Evolutionary conservation across 1,140 invertebrate genomes (phyloP), one percentile per base, ranked within the genome.

Genomic region (Heliconius hermathena): DNA sequence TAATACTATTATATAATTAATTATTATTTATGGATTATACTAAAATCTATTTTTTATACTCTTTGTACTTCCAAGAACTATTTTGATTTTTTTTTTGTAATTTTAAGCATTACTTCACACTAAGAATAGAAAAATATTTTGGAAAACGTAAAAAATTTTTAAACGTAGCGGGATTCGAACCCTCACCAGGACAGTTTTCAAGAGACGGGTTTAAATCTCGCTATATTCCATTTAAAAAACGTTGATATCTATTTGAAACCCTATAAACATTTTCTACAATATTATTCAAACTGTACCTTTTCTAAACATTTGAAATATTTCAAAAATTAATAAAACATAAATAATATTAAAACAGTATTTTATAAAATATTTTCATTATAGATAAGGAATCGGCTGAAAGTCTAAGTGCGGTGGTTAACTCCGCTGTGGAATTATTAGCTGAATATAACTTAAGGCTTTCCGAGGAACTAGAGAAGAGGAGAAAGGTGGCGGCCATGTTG

Each of bases 371-470:
- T 66, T n/a, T 46, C 72, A 38, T 95, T 95, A 38, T 95, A 96
- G 98, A 98, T 92, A 96, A 96, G 89, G 95, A 96, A 84, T 95
- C 96, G 36, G 97, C 97, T 1, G 95, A 97, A 85, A 96, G 96
- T 85, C 93, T 98, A 36, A 96, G 96, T 81, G 91, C 95, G 0
- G 84, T 93, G 38, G 98, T 99, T 0, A 97, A 98, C 84, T 98
- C 98, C 81, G 98, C 99, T 1, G 97, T 98, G 70, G 95, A 96
- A 73, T 90, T 99, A 46, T 93, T 99, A 33, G 97, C 97, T 18
- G 97, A 98, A 70, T 99, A 99, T 88, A 99, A 99, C 91, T 95
- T 96, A 73, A 95, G 98, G 82, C 94, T 99, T 9, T 95, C 97
- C 29, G 96, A 96, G 26, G 99, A 99, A 94, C 96, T 99, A 95